Base-by-base conservation (phyloP, 2,888 invertebrate genomes). In the Galeruca laticollis region DNA sequence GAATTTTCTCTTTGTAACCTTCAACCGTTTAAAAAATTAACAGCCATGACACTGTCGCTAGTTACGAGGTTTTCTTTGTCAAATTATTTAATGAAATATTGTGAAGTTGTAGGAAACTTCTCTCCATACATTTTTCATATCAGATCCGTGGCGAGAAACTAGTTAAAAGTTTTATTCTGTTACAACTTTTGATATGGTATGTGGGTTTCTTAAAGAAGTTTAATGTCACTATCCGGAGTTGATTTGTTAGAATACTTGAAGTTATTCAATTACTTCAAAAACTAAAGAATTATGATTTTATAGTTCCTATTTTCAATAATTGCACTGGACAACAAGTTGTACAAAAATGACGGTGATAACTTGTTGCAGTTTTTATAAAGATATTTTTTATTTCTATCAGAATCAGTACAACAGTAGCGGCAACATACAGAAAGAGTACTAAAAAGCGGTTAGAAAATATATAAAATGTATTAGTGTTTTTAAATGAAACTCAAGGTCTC, bases 81-180 rank as follows among this genome's bases (percentile, higher is more conserved):
- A 56, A 64, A 64, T 64, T 56, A 43, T 56, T 65, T 57, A 49
- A 49, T 49, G 13, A 65, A 65, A 47, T 65, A 57, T 65, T 13
- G 33, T 31, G 33, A 56, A 57, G 57, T 57, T 47, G 49, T 47
- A 13, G 10, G n/a, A 13, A 65, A 65, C 15, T 65, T 65, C 57
- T 47, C 65, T 18, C 47, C 43, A 64, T 60, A 60, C 69, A 64
- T 63, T 60, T 64, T 69, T 64, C 64, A 64, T 69, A 64, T 60
- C 69, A 43, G 51, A 64, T 68, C 21, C n/a, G 56, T 49, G 52
- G 54, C 68, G 56, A 31, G 49, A 54, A 68, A 62, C 37, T 62
- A 62, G 52, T 52, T 52, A 52, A 51, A 35, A 62, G 37, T 62
- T 62, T 62, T 52, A 61, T 61, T 61, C 49, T 51, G 49, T 61